These are phyloP conservation scores for Cheilosia grossa DNA, from an alignment of 2,888 invertebrate genomes.

Conservation along the genomic window DNA sequence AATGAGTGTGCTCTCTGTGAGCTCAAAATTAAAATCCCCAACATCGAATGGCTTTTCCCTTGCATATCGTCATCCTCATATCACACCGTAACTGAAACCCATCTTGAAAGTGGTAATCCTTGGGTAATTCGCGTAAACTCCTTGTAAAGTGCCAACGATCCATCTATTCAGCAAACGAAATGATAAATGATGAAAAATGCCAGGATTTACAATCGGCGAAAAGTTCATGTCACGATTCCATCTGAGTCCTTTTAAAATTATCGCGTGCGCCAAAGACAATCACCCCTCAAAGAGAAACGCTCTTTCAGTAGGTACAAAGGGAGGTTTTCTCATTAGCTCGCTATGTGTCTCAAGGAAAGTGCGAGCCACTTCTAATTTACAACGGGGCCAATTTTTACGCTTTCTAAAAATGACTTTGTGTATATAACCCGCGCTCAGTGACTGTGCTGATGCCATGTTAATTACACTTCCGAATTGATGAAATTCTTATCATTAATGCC, in stretches of 20 bases:
- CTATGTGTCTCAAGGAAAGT: conserved; percentile 52
- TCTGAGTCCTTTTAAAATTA: conserved; percentile 71
- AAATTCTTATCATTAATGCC: conserved; percentile 69
- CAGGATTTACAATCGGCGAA: conserved; percentile 82
- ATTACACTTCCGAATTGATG: conserved; percentile 68
- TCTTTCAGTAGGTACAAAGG: conserved; percentile 13
- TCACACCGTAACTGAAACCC: conserved; percentile 32
- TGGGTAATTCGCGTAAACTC: conserved; percentile 65
- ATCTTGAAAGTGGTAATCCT: conserved; percentile 68
- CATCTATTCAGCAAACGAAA: conserved; percentile 77
- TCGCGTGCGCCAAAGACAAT: conserved; percentile 53
- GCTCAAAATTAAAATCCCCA: conserved; percentile 51
- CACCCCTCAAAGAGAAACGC: not conserved
- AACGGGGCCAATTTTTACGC: conserved; percentile 57
- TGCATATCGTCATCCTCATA: conserved; percentile 27
- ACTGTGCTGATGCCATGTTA: conserved; percentile 68
- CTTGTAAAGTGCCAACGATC: conserved; percentile 68
- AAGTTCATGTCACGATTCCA: conserved; percentile 73
- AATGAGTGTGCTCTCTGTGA: conserved; percentile 59
- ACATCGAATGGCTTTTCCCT: conserved; percentile 50
- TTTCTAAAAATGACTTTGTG: conserved; percentile 32
- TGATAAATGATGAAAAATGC: conserved; percentile 83
- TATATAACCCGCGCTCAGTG: conserved; percentile 49
- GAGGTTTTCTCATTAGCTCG: conserved; percentile 64
- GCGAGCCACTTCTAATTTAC: conserved; percentile 35